Conservation (phyloP, 2,797 vertebrate genomes). For the Poecilia picta region DNA sequence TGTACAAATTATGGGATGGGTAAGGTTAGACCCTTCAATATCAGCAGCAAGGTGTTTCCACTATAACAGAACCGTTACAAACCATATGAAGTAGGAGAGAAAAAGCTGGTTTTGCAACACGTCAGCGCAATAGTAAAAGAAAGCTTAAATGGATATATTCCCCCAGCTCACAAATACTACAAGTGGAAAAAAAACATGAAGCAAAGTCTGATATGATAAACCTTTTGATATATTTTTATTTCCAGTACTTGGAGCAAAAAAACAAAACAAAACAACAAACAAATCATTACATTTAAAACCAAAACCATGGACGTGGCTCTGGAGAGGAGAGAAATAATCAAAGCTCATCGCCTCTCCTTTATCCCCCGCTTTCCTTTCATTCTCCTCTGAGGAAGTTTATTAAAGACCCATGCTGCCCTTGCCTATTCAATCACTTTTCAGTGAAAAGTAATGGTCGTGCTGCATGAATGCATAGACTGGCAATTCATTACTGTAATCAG, state of each 20-base stretch:
- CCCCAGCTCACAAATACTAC: conserved; percentile 8
- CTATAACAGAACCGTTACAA: background rate
- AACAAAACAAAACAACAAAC: conserved; percentile 15
- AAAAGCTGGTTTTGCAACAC: background rate
- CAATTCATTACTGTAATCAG: conserved; percentile 74
- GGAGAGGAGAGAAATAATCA: conserved; percentile 59
- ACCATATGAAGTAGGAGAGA: background rate
- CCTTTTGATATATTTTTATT: conserved; percentile 26
- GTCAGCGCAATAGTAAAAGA: background rate
- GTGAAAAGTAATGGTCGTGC: conserved; percentile 61
- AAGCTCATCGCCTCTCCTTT: conserved; percentile 60
- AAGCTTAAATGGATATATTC: background rate
- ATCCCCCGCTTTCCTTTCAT: conserved; percentile 57
- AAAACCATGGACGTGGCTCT: conserved; percentile 38
- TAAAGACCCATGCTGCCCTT: conserved; percentile 66
- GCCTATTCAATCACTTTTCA: conserved; percentile 71
- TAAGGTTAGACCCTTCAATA: background rate
- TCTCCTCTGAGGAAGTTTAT: conserved; percentile 63
- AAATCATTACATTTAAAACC: conserved; percentile 28
- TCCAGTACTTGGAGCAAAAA: conserved; percentile 28
- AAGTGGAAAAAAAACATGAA: conserved; percentile 7
- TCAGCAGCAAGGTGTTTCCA: background rate
- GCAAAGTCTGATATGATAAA: conserved; percentile 21
- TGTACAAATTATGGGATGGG: background rate
- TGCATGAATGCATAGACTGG: conserved; percentile 70